These are phyloP conservation scores for Drosophila biarmipes DNA, from an alignment of 1,140 invertebrate genomes.

Conservation along the genomic window DNA sequence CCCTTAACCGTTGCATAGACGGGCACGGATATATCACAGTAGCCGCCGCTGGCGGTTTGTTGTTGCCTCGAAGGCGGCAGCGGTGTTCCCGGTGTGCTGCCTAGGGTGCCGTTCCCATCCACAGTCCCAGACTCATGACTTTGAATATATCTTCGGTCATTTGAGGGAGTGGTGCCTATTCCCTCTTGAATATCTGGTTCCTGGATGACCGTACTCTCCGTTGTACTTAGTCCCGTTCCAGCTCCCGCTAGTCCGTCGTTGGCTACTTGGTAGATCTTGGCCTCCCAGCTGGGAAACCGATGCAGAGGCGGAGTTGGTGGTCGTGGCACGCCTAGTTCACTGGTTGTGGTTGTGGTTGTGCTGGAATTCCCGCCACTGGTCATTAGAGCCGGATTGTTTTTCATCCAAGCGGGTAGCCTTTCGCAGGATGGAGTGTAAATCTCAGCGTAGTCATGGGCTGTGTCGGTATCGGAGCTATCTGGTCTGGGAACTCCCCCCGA, in stretches of 20 bases:
- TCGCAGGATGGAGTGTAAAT: conserved; percentile 97
- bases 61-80: conserved; percentile 84
- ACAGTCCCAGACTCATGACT: conserved; percentile 17
- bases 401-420: conserved; percentile 86
- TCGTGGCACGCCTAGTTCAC: conserved; percentile 85
- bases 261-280: conserved; percentile 96
- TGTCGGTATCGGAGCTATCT: conserved; percentile 88
- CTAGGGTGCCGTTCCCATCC: conserved; percentile 44
- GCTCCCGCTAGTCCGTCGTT: conserved; percentile 90
- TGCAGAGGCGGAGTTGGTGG: conserved; percentile 96
- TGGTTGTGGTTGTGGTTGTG: conserved; percentile 84
- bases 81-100: conserved; percentile 69
- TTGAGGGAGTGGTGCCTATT: conserved; percentile 25
- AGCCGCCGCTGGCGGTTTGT: conserved; percentile 87
- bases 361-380: conserved; percentile 86
- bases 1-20: conserved; percentile 98
- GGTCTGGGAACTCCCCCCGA: conserved; percentile 78
- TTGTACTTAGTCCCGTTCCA: conserved; percentile 20
- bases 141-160: conserved; percentile 21
- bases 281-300: conserved; percentile 95
- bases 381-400: conserved; percentile 84
- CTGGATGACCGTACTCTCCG: conserved; percentile 44
- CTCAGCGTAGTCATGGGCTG: conserved; percentile 95
- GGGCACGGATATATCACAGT: conserved; percentile 94
- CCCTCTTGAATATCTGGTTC: conserved; percentile 71